A percentile compares a stretch with the other conserved stretches of the same genome.
These are phyloP conservation scores for Aplochiton taeniatus DNA, from an alignment of 2,797 vertebrate genomes.

Conservation along the genomic window DNA sequence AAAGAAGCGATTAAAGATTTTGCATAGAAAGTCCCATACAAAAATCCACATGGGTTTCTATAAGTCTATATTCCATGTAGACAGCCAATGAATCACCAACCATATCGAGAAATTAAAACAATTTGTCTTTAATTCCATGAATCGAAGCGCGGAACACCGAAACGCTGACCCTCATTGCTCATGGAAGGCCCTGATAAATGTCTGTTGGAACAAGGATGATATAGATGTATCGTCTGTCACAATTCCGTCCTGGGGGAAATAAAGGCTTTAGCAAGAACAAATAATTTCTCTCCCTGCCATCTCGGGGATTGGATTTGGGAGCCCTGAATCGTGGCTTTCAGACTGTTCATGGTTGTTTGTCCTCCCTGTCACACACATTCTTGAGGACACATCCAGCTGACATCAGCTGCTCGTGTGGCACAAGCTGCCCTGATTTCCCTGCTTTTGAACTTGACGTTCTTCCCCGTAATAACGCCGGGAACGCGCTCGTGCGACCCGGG, in stretches of 20 bases:
- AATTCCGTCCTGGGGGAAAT: conserved; percentile 4
- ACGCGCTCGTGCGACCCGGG: background rate
- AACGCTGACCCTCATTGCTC: background rate
- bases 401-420: conserved; percentile 11
- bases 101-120: too few species aligned
- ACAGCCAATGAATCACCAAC: too few species aligned
- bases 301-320: background rate
- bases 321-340: background rate
- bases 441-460: background rate
- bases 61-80: too few species aligned
- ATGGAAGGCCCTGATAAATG: background rate
- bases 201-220: background rate
- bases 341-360: background rate
- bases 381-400: background rate
- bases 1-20: too few species aligned
- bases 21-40: too few species aligned
- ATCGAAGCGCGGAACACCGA: background rate
- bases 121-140: background rate
- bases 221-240: conserved; percentile 7
- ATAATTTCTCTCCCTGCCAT: background rate
- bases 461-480: background rate
- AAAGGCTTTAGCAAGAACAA: conserved; percentile 4
- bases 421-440: conserved; percentile 16
- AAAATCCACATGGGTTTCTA: too few species aligned
- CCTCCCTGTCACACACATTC: background rate